These are phyloP conservation scores for Pelusios castaneus DNA, from an alignment of 2,113 vertebrate genomes.

Conservation along the genomic window DNA sequence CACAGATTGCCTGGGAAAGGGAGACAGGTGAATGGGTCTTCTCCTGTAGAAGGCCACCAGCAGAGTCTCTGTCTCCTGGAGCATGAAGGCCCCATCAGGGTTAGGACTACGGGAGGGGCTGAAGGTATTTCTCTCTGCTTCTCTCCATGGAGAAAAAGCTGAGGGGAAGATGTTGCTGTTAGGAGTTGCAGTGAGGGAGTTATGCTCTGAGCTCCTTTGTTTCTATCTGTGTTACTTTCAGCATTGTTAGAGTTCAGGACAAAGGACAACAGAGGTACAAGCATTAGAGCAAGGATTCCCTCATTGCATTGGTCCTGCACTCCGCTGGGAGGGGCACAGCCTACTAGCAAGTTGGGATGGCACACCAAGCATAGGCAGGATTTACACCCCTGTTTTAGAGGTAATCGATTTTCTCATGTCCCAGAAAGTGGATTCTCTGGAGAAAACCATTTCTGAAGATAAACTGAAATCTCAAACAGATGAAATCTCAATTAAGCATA, in stretches of 20 bases:
- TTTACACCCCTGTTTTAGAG: neutral
- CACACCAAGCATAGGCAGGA: neutral
- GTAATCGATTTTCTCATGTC: neutral
- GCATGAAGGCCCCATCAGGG: neutral
- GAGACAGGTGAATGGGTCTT: neutral
- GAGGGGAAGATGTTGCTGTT: neutral
- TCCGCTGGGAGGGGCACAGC: neutral
- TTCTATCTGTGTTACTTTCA: neutral
- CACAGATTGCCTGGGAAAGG: neutral
- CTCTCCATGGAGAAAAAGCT: neutral
- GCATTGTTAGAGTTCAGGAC: neutral
- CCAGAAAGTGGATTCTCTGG: neutral
- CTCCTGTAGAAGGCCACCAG: neutral
- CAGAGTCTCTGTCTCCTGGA: neutral
- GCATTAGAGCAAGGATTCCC: neutral
- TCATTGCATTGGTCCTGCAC: neutral
- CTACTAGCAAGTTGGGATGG: neutral
- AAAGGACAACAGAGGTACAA: neutral
- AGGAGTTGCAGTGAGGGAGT: neutral
- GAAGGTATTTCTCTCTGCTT: neutral
- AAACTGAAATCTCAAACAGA: neutral
- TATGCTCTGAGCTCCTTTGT: neutral
- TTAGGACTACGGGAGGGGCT: neutral
- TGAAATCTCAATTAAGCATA: neutral
- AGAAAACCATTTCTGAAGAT: neutral